Evolutionary conservation across 1,140 invertebrate species (phyloP).

Genomic region (Pissodes strobi): DNA sequence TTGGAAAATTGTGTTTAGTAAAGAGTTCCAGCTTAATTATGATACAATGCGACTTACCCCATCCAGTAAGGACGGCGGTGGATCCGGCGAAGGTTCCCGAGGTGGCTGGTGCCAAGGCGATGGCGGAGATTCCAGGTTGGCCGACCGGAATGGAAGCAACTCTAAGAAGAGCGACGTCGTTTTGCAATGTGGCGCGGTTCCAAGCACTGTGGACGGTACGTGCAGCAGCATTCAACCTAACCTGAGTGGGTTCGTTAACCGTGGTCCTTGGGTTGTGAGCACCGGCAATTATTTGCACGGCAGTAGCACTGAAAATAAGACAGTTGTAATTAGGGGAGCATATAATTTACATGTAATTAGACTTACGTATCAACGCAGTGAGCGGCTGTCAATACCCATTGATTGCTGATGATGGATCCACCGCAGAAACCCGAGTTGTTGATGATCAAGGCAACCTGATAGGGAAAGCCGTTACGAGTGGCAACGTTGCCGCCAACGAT

Average conservation of each 20-base stretch:
- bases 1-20: neutral
- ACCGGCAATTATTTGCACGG: constrained; percentile 9
- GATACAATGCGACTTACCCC: no score
- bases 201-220: constrained; percentile 8
- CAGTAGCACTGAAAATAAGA: constrained; percentile 4
- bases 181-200: constrained; percentile 1
- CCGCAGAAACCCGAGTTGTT: constrained; percentile 24
- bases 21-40: no score
- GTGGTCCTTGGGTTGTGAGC: constrained; percentile 21
- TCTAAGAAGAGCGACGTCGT: constrained; percentile 26
- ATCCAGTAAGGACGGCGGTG: constrained; percentile 17
- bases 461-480: constrained; percentile 8
- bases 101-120: constrained; percentile 16
- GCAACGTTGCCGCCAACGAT: constrained; percentile 15
- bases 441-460: constrained; percentile 24
- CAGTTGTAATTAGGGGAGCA: no score
- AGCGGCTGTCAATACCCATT: constrained; percentile 19
- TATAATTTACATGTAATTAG: no score
- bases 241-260: constrained; percentile 29
- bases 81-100: constrained; percentile 20
- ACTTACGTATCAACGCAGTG: constrained; percentile 20
- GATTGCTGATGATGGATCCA: constrained; percentile 16
- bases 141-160: neutral
- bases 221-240: neutral
- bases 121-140: neutral